Evolutionary conservation across 2,113 vertebrate species (phyloP).

Genomic region (Peucedramus taeniatus): DNA sequence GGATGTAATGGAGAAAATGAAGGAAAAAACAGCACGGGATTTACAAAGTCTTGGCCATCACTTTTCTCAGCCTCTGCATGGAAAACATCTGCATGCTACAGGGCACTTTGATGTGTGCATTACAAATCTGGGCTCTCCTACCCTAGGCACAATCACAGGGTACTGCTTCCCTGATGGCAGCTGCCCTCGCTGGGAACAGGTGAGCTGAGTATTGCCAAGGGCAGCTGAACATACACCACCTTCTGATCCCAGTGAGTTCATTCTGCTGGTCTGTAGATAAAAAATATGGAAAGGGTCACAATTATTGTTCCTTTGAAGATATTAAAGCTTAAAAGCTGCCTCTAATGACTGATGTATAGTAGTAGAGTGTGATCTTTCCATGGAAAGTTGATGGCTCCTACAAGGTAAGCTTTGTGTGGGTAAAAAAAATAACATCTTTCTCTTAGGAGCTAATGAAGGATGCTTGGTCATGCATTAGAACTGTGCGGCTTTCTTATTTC

Average conservation of each 20-base stretch:
- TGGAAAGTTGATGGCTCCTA: background rate
- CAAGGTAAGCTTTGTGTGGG: background rate
- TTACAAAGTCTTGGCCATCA: background rate
- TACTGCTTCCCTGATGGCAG: constrained; percentile 4
- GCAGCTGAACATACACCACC: constrained; percentile 30
- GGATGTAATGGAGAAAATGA: background rate
- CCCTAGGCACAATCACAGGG: background rate
- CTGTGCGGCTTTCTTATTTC: background rate
- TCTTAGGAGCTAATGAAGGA: background rate
- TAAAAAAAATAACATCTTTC: background rate
- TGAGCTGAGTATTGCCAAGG: background rate
- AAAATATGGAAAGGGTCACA: background rate
- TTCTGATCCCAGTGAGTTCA: constrained; percentile 25
- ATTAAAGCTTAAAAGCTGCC: background rate
- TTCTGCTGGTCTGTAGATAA: background rate
- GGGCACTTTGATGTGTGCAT: background rate
- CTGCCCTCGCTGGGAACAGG: background rate
- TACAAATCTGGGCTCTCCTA: background rate
- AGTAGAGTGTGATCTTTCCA: background rate
- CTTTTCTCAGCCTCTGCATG: background rate
- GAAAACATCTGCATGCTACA: constrained; percentile 23
- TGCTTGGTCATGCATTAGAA: background rate
- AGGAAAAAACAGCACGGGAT: background rate
- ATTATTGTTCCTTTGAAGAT: constrained; percentile 45
- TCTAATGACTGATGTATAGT: background rate